phyloP scores from a whole-genome alignment of 2,888 invertebrate species.

The Standfussiana lucernea region DNA sequence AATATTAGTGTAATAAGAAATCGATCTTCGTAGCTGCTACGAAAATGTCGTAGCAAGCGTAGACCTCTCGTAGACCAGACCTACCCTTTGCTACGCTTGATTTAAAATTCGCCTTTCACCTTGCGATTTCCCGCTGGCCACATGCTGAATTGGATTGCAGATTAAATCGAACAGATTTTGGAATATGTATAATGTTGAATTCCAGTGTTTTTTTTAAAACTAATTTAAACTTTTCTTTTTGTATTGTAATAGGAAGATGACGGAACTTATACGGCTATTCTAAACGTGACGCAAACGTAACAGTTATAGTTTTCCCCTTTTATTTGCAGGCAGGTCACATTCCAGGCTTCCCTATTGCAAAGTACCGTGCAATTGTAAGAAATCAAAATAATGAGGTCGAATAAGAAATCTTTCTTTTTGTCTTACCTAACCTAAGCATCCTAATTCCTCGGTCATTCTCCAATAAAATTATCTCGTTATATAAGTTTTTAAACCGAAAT shows the following conservation, averaged over 20 bases:
- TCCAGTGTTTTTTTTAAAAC: not conserved
- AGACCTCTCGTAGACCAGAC: constrained; percentile 64
- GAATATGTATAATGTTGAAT: too few species aligned
- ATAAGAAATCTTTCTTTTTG: not conserved
- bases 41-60: constrained; percentile 63
- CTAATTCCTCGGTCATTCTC: not conserved
- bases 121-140: not conserved
- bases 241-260: not conserved
- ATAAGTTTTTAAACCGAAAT: not conserved
- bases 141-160: not conserved
- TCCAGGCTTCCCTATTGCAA: not conserved
- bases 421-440: not conserved
- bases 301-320: not conserved
- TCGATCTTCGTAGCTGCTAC: constrained; percentile 61
- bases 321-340: not conserved
- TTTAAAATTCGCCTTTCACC: constrained; percentile 23
- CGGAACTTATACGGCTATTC: not conserved
- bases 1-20: not conserved
- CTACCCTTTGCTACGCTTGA: constrained; percentile 48
- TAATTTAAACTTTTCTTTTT: not conserved
- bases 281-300: not conserved
- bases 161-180: not conserved
- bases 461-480: not conserved
- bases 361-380: not conserved
- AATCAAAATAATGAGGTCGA: not conserved